Evolutionary conservation across 2,888 invertebrate genomes (phyloP).

Genomic region (Oasisia sp.): DNA sequence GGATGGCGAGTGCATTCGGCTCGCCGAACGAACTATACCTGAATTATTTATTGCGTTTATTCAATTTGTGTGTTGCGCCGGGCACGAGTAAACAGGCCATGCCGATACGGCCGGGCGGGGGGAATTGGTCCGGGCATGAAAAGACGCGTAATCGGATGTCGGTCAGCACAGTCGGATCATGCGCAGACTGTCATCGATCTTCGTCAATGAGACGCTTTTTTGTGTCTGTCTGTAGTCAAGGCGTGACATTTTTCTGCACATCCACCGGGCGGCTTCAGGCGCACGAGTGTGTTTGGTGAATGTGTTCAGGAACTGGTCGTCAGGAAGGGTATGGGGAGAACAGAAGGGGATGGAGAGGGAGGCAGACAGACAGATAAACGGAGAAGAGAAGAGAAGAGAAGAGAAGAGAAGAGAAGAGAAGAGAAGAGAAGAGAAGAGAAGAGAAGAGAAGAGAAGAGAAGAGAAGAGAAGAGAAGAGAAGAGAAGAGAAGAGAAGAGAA

Average conservation of each 20-base stretch:
- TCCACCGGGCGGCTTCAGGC: not conserved
- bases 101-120: not conserved
- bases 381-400: not conserved
- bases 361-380: not conserved
- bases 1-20: not conserved
- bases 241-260: not conserved
- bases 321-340: not conserved
- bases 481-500: not conserved
- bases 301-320: not conserved
- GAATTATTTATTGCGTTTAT: conserved; percentile 17
- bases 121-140: not conserved
- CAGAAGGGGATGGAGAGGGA: not conserved
- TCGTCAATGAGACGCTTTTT: conserved; percentile 8
- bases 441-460: not conserved
- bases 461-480: not conserved
- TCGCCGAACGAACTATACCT: conserved; percentile 1
- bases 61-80: not conserved
- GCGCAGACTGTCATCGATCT: not conserved
- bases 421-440: not conserved
- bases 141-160: conserved; percentile 9
- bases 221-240: not conserved
- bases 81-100: not conserved
- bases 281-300: not conserved
- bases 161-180: not conserved
- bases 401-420: not conserved